Conservation (phyloP, 2,888 invertebrate species). For the Eristalis intricaria region DNA sequence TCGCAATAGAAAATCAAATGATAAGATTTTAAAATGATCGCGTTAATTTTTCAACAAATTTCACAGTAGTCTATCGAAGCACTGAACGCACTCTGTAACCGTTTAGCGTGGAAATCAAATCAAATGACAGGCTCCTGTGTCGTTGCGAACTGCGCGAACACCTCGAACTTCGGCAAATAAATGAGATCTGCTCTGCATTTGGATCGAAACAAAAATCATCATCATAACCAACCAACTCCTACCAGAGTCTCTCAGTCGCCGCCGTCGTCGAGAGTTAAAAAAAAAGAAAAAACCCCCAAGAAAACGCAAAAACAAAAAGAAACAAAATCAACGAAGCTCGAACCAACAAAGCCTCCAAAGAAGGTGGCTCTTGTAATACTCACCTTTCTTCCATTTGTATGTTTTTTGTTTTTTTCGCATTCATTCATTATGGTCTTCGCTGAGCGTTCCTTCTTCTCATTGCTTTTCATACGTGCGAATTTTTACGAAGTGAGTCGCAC, state of each 20-base stretch:
- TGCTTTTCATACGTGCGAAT: slow-evolving; percentile 49
- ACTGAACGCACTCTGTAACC: slow-evolving; percentile 18
- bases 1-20: background rate
- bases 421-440: slow-evolving; percentile 52
- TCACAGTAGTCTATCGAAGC: background rate
- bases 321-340: slow-evolving; percentile 19
- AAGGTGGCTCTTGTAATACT: slow-evolving; percentile 69
- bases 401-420: slow-evolving; percentile 49
- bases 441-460: slow-evolving; percentile 10
- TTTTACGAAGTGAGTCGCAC: slow-evolving; percentile 40
- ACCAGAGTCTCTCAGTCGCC: slow-evolving; percentile 20
- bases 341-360: slow-evolving; percentile 44
- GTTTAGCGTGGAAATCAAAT: slow-evolving; percentile 5
- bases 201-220: slow-evolving; percentile 77
- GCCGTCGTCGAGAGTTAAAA: slow-evolving; percentile 26
- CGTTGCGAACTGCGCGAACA: slow-evolving; percentile 76
- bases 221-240: slow-evolving; percentile 49
- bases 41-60: background rate
- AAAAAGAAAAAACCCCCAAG: too few species aligned
- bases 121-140: slow-evolving; percentile 25
- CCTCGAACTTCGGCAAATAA: slow-evolving; percentile 80
- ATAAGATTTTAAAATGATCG: background rate
- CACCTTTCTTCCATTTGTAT: slow-evolving; percentile 56
- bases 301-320: slow-evolving; percentile 24
- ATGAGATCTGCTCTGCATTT: slow-evolving; percentile 80